Evolutionary conservation across 2,113 vertebrate species (phyloP).

Genomic region (Ascaphus truei): DNA sequence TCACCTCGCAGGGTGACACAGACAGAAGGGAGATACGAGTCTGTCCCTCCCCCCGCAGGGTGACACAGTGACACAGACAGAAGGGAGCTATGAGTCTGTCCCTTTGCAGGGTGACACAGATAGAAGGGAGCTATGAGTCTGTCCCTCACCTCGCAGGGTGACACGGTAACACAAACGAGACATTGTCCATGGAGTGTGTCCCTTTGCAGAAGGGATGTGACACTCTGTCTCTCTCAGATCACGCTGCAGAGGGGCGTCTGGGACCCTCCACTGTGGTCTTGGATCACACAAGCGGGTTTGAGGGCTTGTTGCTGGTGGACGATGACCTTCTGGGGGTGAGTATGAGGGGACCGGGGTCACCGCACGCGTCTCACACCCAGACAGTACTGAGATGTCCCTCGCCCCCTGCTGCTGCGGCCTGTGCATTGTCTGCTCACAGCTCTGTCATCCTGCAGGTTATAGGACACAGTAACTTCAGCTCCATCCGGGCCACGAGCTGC

Average conservation of each 20-base stretch:
- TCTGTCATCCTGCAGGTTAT: conserved; percentile 72
- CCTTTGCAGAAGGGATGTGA: no score
- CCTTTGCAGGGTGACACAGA: no score
- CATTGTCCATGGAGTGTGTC: no score
- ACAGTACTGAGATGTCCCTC: no score
- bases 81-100: no score
- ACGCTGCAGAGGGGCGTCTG: conserved; percentile 75
- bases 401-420: neutral
- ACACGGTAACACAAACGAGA: no score
- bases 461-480: conserved; percentile 97
- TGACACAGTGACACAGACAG: no score
- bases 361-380: neutral
- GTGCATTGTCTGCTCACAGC: neutral
- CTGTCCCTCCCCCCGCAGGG: no score
- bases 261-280: conserved; percentile 87
- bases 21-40: no score
- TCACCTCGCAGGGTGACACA: no score
- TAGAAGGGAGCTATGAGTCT: no score
- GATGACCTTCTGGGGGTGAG: conserved; percentile 95
- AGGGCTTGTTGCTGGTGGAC: conserved; percentile 91
- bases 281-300: conserved; percentile 93
- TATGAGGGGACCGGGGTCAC: conserved; percentile 5
- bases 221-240: conserved; percentile 58
- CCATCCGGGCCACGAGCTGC: conserved; percentile 92
- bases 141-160: no score